These are phyloP conservation scores for Podarcis siculus DNA, from an alignment of 2,797 vertebrate genomes.

Conservation along the genomic window DNA sequence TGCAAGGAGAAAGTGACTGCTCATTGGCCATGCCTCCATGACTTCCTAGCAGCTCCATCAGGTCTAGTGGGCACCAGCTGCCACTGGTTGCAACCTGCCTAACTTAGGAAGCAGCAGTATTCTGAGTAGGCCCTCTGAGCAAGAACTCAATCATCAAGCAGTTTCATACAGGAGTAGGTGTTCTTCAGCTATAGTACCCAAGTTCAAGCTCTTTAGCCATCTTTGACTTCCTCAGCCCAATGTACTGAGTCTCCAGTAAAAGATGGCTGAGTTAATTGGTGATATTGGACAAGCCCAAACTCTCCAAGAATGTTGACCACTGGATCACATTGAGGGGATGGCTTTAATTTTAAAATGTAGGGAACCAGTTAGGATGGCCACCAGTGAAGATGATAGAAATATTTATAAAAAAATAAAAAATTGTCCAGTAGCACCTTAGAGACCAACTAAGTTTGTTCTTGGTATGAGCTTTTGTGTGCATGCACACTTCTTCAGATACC, in stretches of 20 bases:
- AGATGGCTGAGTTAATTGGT: background rate
- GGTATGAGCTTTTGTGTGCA: no score
- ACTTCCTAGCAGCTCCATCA: no score
- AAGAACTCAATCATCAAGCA: background rate
- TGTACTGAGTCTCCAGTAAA: background rate
- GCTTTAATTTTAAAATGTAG: background rate
- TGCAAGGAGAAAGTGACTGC: no score
- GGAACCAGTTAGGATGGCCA: background rate
- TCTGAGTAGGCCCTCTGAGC: background rate
- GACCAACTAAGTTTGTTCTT: no score
- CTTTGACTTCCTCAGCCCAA: background rate
- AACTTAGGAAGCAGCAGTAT: background rate
- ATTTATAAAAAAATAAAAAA: no score
- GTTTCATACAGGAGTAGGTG: background rate
- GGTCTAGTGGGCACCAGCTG: no score
- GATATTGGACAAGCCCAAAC: no score
- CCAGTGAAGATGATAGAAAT: no score
- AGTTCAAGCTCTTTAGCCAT: background rate
- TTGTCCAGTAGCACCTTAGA: no score
- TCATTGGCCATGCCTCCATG: no score
- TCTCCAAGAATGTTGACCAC: background rate
- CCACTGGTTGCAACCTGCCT: background rate
- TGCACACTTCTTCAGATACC: no score
- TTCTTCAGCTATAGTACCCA: background rate
- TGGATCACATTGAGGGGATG: background rate